Evolutionary conservation across 1,140 invertebrate genomes (phyloP).

Genomic region (Scaptomyza montana): DNA sequence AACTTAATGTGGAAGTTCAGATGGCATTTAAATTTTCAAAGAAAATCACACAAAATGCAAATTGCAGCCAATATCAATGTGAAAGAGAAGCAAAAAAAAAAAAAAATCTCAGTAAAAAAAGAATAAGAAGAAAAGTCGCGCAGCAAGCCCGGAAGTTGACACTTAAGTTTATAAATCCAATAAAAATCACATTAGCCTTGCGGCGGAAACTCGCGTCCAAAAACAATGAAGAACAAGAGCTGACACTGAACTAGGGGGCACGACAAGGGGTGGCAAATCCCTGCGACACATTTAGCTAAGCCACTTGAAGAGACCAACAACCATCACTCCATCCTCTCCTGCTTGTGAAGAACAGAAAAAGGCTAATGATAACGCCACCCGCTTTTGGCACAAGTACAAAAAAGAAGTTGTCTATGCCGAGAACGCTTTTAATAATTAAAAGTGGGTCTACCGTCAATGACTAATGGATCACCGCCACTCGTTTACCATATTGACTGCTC

Average conservation of each 20-base stretch:
- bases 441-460: constrained; percentile 33
- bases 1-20: constrained; percentile 46
- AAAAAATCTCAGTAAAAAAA: neutral
- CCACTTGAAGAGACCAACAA: constrained; percentile 45
- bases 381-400: constrained; percentile 5
- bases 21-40: constrained; percentile 43
- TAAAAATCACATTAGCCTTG: constrained; percentile 74
- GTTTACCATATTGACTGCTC: constrained; percentile 24
- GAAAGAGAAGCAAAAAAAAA: constrained; percentile 6
- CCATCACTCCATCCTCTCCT: constrained; percentile 6
- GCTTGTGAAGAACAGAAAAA: constrained; percentile 44
- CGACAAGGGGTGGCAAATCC: constrained; percentile 30
- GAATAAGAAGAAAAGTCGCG: constrained; percentile 2
- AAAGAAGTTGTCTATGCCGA: constrained; percentile 9
- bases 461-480: constrained; percentile 32
- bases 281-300: constrained; percentile 64
- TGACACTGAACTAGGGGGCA: constrained; percentile 35
- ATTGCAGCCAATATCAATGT: constrained; percentile 23
- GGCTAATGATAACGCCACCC: constrained; percentile 56
- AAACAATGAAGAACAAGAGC: constrained; percentile 50
- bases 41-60: constrained; percentile 26
- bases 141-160: constrained; percentile 59
- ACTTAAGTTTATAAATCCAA: constrained; percentile 76
- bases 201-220: constrained; percentile 64
- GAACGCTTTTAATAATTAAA: constrained; percentile 60